phyloP scores from a whole-genome alignment of 2,888 invertebrate species.

The Drosophila anomalata region DNA sequence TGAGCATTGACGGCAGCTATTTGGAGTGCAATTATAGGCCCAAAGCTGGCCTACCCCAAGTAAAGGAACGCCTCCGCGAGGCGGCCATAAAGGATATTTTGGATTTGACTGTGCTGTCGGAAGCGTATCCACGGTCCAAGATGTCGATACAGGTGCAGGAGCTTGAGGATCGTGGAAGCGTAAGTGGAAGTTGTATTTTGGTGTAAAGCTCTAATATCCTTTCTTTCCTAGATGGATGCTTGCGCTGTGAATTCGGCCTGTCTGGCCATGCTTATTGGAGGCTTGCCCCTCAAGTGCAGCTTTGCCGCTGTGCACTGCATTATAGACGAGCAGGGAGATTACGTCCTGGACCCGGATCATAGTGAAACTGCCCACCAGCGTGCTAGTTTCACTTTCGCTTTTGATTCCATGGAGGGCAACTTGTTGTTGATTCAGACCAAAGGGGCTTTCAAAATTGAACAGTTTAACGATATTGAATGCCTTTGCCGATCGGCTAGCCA shows the following conservation, averaged over 20 bases:
- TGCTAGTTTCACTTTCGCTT: constrained; percentile 90
- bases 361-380: constrained; percentile 85
- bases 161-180: constrained; percentile 92
- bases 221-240: constrained; percentile 86
- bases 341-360: constrained; percentile 87
- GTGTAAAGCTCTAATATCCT: neutral
- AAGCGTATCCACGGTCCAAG: constrained; percentile 91
- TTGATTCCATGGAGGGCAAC: constrained; percentile 87
- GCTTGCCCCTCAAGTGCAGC: constrained; percentile 92
- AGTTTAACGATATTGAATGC: constrained; percentile 88
- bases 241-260: constrained; percentile 93
- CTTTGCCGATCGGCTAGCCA: constrained; percentile 88
- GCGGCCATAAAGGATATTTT: constrained; percentile 90
- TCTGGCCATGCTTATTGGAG: constrained; percentile 92
- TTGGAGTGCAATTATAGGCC: constrained; percentile 91
- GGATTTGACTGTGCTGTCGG: constrained; percentile 89
- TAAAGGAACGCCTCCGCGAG: constrained; percentile 90
- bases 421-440: constrained; percentile 88
- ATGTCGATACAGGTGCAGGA: constrained; percentile 93
- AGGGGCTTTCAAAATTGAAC: constrained; percentile 88
- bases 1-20: constrained; percentile 89
- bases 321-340: constrained; percentile 86
- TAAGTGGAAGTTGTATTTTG: constrained; percentile 77
- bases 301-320: constrained; percentile 92
- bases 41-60: constrained; percentile 90